Conservation (phyloP, 2,113 vertebrate genomes). For the Brachionichthys hirsutus region DNA sequence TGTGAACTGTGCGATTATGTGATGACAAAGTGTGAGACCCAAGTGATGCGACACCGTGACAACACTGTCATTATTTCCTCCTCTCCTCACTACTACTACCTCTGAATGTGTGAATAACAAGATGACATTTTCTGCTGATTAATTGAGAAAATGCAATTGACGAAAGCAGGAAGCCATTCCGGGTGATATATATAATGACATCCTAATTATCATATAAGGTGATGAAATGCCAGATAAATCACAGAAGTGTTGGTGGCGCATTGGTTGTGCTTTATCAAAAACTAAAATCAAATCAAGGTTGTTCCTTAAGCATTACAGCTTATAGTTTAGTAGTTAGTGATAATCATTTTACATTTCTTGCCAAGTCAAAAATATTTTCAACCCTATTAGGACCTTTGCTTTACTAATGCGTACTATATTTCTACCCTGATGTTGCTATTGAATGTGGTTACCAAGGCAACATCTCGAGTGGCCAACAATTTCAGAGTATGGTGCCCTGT, state of each 20-base stretch:
- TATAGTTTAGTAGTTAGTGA: no score
- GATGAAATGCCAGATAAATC: constrained; percentile 10
- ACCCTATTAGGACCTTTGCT: background rate
- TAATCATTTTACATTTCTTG: no score
- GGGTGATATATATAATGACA: constrained; percentile 34
- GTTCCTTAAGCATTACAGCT: no score
- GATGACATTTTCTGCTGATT: constrained; percentile 61
- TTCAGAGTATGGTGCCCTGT: constrained; percentile 67
- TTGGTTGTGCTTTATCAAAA: no score
- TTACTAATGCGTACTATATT: constrained; percentile 38
- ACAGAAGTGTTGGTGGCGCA: constrained; percentile 29
- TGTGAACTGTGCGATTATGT: constrained; percentile 37
- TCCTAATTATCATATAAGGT: constrained; percentile 44
- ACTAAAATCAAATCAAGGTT: no score
- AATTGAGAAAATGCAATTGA: constrained; percentile 64
- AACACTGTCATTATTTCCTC: constrained; percentile 56
- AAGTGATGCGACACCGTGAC: constrained; percentile 53
- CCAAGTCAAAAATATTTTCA: no score
- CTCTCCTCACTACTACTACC: constrained; percentile 36
- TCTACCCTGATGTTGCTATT: constrained; percentile 56
- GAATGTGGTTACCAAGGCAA: constrained; percentile 78
- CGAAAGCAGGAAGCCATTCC: constrained; percentile 41
- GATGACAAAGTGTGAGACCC: constrained; percentile 63
- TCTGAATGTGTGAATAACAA: constrained; percentile 63
- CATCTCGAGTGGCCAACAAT: constrained; percentile 72